Base-by-base conservation (phyloP, 2,797 vertebrate species). In the Urosaurus nigricauda region DNA sequence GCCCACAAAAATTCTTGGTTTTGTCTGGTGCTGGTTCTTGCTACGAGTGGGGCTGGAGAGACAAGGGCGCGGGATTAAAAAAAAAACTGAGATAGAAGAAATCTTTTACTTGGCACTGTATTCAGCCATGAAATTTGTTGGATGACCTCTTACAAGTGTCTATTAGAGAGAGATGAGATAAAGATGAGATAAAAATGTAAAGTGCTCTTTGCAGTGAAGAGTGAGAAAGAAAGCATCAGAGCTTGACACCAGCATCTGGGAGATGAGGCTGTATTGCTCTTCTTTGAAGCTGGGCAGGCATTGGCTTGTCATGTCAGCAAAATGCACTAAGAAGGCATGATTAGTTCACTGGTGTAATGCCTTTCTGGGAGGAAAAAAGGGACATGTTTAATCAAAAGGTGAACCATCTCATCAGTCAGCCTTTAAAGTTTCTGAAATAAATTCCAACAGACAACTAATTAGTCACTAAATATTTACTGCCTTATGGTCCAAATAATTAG, bases 311-410 rank as follows among this genome's bases (percentile, higher is more conserved):
- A 35, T 24, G 4, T 78, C n/a, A 65, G 78, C 51, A 87, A n/a
- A 65, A 80, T 29, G 70, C 47, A 71, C 2, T 24, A 32, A 73
- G 24, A 71, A 80, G 65, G 8, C 14, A 71, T 70, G 35, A 80
- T 47, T 47, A 65, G 5, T 16, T 4, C 24, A 43, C 12, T 1
- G 6, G 17, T 32, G 9, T 24, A 63, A 78, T 86, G 32, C 21
- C 73, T 58, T 43, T 84, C 26, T 56, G 26, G 13, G 40, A 13
- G 47, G 82, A 35, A 91, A 83, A 40, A n/a, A 63, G 88, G 86
- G 58, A 9, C 79, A n/a, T 89, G 92, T 91, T 79, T 87, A 75
- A 91, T 89, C 92, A 86, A 71, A 77, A 70, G n/a, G 68, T n/a
- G 71, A 53, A 83, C 71, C 29, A 58, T 40, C 37, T 24, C 51